These are phyloP conservation scores for Nerophis ophidion DNA, from an alignment of 2,113 vertebrate species.

Conservation along the genomic window DNA sequence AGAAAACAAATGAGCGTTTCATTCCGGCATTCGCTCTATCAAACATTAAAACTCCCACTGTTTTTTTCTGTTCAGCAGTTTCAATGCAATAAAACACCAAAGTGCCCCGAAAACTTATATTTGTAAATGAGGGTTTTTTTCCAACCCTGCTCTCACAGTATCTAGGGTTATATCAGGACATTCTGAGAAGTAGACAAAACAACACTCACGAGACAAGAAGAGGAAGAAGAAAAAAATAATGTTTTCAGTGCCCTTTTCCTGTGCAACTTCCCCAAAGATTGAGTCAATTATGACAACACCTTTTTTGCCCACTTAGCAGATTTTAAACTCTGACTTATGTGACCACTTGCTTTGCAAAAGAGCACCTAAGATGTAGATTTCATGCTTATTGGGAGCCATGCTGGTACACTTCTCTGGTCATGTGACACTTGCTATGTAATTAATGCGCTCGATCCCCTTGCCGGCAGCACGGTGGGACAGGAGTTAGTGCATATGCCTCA, in stretches of 20 bases:
- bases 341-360: neutral
- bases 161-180: neutral
- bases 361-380: no score
- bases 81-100: neutral
- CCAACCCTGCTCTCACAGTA: neutral
- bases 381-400: no score
- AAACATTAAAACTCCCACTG: neutral
- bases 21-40: neutral
- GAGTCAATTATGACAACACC: neutral
- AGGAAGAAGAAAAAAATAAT: conserved; percentile 20
- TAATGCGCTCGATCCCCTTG: no score
- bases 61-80: conserved; percentile 5
- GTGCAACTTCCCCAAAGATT: conserved; percentile 23
- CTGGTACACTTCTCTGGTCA: no score
- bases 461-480: no score
- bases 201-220: conserved; percentile 35
- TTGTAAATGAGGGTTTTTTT: neutral
- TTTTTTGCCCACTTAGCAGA: neutral
- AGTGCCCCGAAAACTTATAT: no score
- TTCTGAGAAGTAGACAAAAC: conserved; percentile 4
- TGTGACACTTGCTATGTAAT: no score
- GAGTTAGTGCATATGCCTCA: no score
- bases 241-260: conserved; percentile 34
- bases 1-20: conserved; percentile 3
- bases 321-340: neutral